Conservation (phyloP, 2,113 vertebrate species). For the Vicugna pacos region DNA sequence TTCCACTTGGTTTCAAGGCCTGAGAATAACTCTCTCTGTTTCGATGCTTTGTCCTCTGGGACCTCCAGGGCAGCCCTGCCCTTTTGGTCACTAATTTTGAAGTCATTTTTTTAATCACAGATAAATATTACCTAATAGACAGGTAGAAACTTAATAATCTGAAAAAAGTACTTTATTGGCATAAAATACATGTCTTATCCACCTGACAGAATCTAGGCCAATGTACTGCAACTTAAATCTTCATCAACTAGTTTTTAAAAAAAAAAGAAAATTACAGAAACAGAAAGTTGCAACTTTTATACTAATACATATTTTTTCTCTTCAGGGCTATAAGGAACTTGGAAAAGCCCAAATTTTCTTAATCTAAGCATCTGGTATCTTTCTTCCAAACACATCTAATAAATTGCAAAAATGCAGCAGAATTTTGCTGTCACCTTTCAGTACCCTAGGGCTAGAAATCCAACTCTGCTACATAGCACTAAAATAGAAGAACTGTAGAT, state of each 20-base stretch:
- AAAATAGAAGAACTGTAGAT: constrained; percentile 46
- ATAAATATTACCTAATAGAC: background rate
- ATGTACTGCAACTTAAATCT: background rate
- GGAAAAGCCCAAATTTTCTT: constrained; percentile 14
- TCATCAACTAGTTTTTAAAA: background rate
- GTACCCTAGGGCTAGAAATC: constrained; percentile 3
- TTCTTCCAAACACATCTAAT: constrained; percentile 14
- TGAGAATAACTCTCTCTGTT: background rate
- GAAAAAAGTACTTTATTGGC: background rate
- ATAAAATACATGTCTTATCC: background rate
- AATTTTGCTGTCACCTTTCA: constrained; percentile 47
- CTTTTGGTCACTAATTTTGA: background rate
- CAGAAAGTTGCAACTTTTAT: background rate
- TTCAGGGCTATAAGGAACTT: background rate
- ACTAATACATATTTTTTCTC: background rate
- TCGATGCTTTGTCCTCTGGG: background rate
- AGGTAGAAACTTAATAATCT: background rate
- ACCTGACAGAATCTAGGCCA: background rate
- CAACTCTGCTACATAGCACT: constrained; percentile 52
- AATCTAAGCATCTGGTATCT: constrained; percentile 19
- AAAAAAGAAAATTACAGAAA: background rate
- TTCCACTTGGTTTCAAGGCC: background rate
- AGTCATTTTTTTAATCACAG: background rate
- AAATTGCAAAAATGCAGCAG: constrained; percentile 36
- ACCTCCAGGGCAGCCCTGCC: background rate